Conservation (phyloP, 1,140 invertebrate species). For the Plectrocnemia conspersa region DNA sequence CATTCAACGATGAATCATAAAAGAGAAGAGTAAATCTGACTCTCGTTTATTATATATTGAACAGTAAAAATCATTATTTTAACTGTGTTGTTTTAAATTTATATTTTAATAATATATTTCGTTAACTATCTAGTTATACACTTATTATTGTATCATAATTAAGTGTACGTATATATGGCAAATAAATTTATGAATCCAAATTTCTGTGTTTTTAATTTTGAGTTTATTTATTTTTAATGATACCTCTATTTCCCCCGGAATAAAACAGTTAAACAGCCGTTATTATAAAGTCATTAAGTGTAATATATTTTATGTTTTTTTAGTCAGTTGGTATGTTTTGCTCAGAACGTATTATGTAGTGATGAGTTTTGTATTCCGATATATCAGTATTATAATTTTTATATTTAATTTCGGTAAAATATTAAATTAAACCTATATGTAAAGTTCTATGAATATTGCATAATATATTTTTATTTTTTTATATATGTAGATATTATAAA, state of each 20-base stretch:
- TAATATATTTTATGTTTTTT: too few relatives aligned
- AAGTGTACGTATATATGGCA: conserved; percentile 36
- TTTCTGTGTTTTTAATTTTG: neutral
- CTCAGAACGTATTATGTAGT: neutral
- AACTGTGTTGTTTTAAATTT: too few relatives aligned
- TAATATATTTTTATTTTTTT: neutral
- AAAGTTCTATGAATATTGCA: neutral
- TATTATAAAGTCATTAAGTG: too few relatives aligned
- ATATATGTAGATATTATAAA: neutral
- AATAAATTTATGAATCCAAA: conserved; percentile 36
- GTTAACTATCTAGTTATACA: conserved; percentile 34
- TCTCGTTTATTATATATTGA: too few relatives aligned
- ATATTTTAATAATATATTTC: conserved; percentile 19
- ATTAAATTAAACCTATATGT: neutral
- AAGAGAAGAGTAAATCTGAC: too few relatives aligned
- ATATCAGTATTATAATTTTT: neutral
- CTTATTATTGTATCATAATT: conserved; percentile 34
- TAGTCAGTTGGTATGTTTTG: too few relatives aligned
- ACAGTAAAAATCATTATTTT: too few relatives aligned
- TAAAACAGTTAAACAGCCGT: too few relatives aligned
- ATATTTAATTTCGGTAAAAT: neutral
- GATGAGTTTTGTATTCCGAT: neutral
- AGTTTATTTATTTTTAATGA: neutral
- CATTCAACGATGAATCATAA: too few relatives aligned
- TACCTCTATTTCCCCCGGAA: neutral